Base-by-base conservation (phyloP, 1,140 invertebrate species). In the Hyles vespertilio region DNA sequence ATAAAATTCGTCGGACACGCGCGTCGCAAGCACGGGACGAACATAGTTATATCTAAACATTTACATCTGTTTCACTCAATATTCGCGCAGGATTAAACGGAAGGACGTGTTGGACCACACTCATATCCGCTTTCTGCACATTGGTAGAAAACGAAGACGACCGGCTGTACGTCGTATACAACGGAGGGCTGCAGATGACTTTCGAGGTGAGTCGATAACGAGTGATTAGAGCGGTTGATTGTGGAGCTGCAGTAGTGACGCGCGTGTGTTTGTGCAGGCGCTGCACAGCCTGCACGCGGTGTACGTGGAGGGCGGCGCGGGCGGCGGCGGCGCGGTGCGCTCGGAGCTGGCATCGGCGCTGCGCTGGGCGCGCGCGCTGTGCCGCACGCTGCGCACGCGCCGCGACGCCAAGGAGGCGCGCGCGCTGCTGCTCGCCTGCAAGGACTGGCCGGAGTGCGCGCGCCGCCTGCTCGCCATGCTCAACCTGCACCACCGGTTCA, bases 301-400 rank as follows among this genome's bases (percentile, higher is more conserved):
- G 95, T 96, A 97, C 77, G 96, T 98, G 72, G 97, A 98, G 84
- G 96, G 96, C 10, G 97, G 96, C 3, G 96, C 95, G 5, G 97
- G 93, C 3, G 93, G 97, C 2, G 93, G 94, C 2, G 93, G 97
- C 8, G 93, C 94, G 4, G 93, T 77, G 53, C 77, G 81, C 49
- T 72, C 66, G 5, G 97, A 98, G 77, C 89, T 98, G 43, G 92
- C 95, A 8, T 96, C 97, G 60, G 90, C 98, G 7, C 90, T 98
- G 51, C 92, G 93, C 1, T 94, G 98, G 71, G 92, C 96, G 32
- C 89, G 93, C 3, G 93, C 95, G 61, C 83, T 96, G 3, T 91
- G 95, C 10, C 92, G 94, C 56, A 93, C 94, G 59, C 91, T 95
- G 36, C 90, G 94, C 63, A 90, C 90, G 6, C 91, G 91, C 46